phyloP scores from a whole-genome alignment of 2,113 vertebrate species.

The Alligator sinensis region DNA sequence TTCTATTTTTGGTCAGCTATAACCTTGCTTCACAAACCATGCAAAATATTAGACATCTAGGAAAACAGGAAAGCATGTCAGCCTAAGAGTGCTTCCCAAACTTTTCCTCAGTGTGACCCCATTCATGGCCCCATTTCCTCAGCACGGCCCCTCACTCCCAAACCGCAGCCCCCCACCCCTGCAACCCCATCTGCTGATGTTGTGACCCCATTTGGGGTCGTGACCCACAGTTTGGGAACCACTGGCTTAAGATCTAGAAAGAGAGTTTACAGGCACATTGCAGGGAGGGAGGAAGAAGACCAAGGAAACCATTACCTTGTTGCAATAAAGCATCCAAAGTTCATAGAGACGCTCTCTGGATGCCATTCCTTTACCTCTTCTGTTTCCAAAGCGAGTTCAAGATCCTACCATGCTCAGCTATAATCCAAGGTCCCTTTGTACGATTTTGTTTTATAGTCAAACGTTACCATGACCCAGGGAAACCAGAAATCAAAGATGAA shows the following conservation, averaged over 20 bases:
- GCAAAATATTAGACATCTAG: neutral
- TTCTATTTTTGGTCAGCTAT: neutral
- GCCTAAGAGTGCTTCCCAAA: too few species aligned
- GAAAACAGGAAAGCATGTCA: neutral
- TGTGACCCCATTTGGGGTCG: too few species aligned
- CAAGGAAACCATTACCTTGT: slow-evolving; percentile 83
- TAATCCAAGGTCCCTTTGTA: slow-evolving; percentile 31
- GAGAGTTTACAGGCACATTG: neutral
- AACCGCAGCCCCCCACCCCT: too few species aligned
- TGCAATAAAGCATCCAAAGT: slow-evolving; percentile 95
- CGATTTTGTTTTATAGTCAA: slow-evolving; percentile 10
- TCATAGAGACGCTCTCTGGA: slow-evolving; percentile 92
- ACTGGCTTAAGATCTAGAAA: neutral
- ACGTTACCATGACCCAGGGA: slow-evolving; percentile 12
- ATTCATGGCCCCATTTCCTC: too few species aligned
- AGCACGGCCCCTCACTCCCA: too few species aligned
- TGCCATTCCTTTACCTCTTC: slow-evolving; percentile 83
- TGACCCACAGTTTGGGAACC: too few species aligned
- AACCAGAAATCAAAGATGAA: neutral
- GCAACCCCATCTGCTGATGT: too few species aligned
- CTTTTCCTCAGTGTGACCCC: too few species aligned
- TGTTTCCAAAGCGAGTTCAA: slow-evolving; percentile 55
- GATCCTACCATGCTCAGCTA: slow-evolving; percentile 63
- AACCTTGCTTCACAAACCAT: neutral
- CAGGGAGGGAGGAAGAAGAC: neutral